phyloP scores from a whole-genome alignment of 2,888 invertebrate species.

The Ischnura elegans region DNA sequence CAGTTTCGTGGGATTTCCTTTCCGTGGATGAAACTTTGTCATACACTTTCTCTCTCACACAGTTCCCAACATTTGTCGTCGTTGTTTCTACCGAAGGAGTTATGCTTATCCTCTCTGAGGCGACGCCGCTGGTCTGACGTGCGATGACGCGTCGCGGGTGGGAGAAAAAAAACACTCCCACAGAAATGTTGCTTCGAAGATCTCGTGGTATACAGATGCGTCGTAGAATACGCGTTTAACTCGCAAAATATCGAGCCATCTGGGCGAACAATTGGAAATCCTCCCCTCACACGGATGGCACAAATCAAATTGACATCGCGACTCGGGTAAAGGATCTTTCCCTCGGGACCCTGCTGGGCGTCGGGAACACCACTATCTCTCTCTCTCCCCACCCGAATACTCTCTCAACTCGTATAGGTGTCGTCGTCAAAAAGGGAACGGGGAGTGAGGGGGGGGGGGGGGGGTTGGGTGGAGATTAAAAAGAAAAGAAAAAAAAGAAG shows the following conservation, averaged over 20 bases:
- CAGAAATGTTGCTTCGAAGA: background rate
- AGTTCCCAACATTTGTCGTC: background rate
- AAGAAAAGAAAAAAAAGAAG: background rate
- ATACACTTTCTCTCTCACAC: background rate
- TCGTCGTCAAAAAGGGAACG: background rate
- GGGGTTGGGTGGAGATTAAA: background rate
- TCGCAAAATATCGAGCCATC: background rate
- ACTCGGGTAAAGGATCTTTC: background rate
- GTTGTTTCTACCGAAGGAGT: background rate
- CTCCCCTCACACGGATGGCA: background rate
- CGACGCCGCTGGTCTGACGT: background rate
- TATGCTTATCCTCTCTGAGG: background rate
- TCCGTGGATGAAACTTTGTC: background rate
- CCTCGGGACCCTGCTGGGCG: background rate
- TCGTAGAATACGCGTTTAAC: background rate
- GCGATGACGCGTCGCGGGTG: background rate
- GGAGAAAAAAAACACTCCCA: background rate
- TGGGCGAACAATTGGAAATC: background rate
- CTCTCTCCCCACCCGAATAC: background rate
- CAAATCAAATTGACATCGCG: conserved; percentile 30
- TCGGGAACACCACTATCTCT: background rate
- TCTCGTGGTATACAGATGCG: too few species aligned
- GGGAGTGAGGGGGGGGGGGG: background rate
- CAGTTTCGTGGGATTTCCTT: too few species aligned
- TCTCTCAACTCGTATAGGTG: background rate